Evolutionary conservation across 2,888 invertebrate genomes (phyloP).

Genomic region (Thysanoteuthis rhombus): DNA sequence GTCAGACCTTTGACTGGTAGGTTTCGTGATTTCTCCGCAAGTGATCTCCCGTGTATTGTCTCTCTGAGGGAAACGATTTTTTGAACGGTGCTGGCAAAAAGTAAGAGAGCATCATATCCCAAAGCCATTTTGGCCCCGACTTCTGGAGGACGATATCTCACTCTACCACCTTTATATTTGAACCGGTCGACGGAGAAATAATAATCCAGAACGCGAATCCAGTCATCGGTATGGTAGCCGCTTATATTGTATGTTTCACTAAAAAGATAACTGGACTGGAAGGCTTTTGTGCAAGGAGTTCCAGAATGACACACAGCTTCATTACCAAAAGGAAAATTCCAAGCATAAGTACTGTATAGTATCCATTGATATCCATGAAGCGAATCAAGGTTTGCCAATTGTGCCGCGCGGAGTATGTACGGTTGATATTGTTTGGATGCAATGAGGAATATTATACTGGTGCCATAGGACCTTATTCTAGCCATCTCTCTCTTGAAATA

Average conservation of each 20-base stretch:
- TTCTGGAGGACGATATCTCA: neutral
- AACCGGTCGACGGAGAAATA: neutral
- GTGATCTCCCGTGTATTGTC: neutral
- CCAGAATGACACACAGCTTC: neutral
- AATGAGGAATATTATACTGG: neutral
- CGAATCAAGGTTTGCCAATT: neutral
- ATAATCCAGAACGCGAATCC: neutral
- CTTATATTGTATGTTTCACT: neutral
- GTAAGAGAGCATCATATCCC: neutral
- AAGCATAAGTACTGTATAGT: neutral
- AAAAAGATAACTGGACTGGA: neutral
- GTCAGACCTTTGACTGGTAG: neutral
- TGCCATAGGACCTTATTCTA: neutral
- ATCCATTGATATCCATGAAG: conserved; percentile 13
- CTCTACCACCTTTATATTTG: neutral
- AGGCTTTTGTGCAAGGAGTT: neutral
- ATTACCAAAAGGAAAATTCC: neutral
- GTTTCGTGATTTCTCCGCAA: neutral
- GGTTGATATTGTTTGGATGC: neutral
- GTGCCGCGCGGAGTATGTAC: neutral
- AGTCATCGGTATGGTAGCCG: neutral
- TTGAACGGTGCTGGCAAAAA: neutral
- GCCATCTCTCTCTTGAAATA: neutral
- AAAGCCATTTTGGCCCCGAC: neutral
- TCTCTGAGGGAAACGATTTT: neutral